Base-by-base conservation (phyloP, 2,888 invertebrate species). In the Cryptophagus acutangulus region DNA sequence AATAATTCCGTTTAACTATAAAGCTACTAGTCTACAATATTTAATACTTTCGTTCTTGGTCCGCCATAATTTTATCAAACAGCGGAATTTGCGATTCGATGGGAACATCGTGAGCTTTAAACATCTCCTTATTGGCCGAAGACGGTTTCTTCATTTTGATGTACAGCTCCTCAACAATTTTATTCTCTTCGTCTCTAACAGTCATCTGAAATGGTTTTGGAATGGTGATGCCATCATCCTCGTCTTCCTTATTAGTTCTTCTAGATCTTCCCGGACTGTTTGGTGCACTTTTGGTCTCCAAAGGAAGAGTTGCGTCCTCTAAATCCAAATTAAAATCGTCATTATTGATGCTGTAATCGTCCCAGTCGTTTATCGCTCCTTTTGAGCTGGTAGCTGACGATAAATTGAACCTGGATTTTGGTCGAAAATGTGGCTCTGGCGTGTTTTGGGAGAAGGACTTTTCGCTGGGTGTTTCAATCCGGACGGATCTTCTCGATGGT, bases 121-220 rank as follows among this genome's bases (percentile, higher is more conserved):
- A 79, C 54, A 75, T 72, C 43, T 76, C 72, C 4, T 67, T 50
- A 51, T 67, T 71, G 17, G 63, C 60, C 53, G 74, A 73, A 48
- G 74, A 62, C 17, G 59, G 59, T 35, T 61, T 63, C 33, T 61
- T 61, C 17, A 56, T 59, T 45, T 55, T 52, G 4, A 57, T 47
- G 31, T 66, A 59, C 20, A 67, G 65, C 51, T 77, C 75, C 41
- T 73, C 74, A 0, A 77, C 70, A 33, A 75, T 73, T 43, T 77
- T 75, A 31, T 77, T 77, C 46, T 80, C 81, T 61, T 82, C 80
- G 52, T 84, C 82, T 60, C 83, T 83, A 51, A 79, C 73, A 1
- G 81, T 81, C 75, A 83, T 82, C 65, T 77, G 77, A 61, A 83
- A 84, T 2, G 83, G 81, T 60, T 80, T 80, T 1, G 82, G 80